phyloP scores from a whole-genome alignment of 2,797 vertebrate genomes.

The Notolepis coatsorum region DNA sequence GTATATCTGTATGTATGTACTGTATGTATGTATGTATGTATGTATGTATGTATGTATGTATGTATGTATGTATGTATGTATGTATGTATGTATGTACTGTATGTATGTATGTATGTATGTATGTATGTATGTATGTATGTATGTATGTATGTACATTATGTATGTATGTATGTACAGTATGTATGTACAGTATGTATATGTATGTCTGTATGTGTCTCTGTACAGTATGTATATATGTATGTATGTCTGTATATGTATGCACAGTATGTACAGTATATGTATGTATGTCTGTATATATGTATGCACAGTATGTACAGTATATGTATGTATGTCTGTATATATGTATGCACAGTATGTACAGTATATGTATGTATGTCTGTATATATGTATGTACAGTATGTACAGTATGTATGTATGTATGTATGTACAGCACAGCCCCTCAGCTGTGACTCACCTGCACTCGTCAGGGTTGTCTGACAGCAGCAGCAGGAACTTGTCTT shows the following conservation, averaged over 20 bases:
- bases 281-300: not conserved
- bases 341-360: not conserved
- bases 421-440: too few species aligned
- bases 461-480: constrained; percentile 80
- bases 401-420: not conserved
- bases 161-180: not conserved
- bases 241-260: not conserved
- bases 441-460: constrained; percentile 77
- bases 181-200: not conserved
- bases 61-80: not conserved
- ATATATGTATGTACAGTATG: not conserved
- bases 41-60: not conserved
- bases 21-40: not conserved
- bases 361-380: not conserved
- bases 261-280: not conserved
- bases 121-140: not conserved
- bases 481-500: constrained; percentile 83
- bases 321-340: not conserved
- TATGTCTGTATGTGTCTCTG: not conserved
- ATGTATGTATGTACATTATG: not conserved
- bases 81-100: not conserved
- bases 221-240: not conserved
- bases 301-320: not conserved
- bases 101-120: not conserved
- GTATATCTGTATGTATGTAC: not conserved